Evolutionary conservation across 2,888 invertebrate species (phyloP), one percentile per base, ranked within the genome.

Genomic region (Philaethria dido): DNA sequence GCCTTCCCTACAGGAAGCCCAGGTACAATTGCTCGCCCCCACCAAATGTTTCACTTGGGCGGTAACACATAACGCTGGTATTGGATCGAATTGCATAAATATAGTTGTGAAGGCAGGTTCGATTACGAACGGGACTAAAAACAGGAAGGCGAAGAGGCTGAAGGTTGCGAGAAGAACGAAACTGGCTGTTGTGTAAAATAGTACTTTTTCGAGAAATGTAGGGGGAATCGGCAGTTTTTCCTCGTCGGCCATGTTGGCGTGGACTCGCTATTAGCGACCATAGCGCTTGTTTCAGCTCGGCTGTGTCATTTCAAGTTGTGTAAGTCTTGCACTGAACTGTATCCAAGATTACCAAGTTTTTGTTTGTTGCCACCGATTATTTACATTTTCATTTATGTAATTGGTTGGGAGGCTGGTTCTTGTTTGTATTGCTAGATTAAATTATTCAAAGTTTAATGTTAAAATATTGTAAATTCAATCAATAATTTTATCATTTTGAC

Each of bases 81-180:
- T 94, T 77, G 96, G 96, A 89, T 97, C 97, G 88, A 98, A 98
- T 89, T 97, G 95, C 97, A 97, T 97, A 87, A 97, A 97, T 86
- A 98, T 97, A 67, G 98, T 98, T 69, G 97, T 97, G 91, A 98
- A 97, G 68, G 98, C 98, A 69, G 98, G 98, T 90, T 98, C 98
- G 86, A 98, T 98, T 85, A 98, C 97, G 89, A 98, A 98, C 83
- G 98, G 98, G 86, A 98, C 98, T 88, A 98, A 95, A 93, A 98
- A 98, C 84, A 98, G 95, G 90, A 98, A 98, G 79, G 97, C 97
- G 92, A 98, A 98, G 83, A 98, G 94, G 89, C 97, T 97, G 93
- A 98, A 97, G 82, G 95, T 97, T 81, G 96, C 97, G 82, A 98
- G 95, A 80, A 98, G 94, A 83, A 98, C 97, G 94, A 98, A 98